phyloP scores from a whole-genome alignment of 2,113 vertebrate genomes.

The Vombatus ursinus region DNA sequence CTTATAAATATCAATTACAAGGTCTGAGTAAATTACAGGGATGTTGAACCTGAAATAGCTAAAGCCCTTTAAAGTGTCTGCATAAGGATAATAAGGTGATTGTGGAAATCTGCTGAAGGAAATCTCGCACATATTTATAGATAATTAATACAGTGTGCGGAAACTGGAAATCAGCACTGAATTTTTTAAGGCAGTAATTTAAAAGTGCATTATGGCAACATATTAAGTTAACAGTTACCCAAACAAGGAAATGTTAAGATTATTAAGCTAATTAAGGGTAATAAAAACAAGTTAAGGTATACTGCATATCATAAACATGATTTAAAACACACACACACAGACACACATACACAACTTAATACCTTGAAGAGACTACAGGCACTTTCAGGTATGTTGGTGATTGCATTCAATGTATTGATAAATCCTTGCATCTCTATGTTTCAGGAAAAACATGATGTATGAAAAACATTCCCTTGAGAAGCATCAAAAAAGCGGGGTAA shows the following conservation, averaged over 20 bases:
- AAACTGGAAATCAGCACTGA: conserved; percentile 82
- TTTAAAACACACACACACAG: neutral
- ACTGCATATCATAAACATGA: conserved; percentile 65
- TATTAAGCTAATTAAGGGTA: conserved; percentile 84
- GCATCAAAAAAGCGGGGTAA: neutral
- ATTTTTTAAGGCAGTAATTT: conserved; percentile 85
- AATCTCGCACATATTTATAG: conserved; percentile 83
- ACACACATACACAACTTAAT: neutral
- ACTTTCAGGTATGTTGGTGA: conserved; percentile 59
- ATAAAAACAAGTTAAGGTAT: conserved; percentile 81
- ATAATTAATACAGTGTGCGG: conserved; percentile 86
- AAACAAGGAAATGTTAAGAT: conserved; percentile 85
- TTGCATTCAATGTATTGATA: conserved; percentile 62
- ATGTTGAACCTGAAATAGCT: conserved; percentile 76
- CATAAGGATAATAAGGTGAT: conserved; percentile 79
- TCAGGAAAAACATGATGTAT: conserved; percentile 55
- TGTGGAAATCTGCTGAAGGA: conserved; percentile 82
- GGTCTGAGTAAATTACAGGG: conserved; percentile 80
- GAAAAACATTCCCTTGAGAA: conserved; percentile 70
- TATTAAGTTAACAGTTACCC: conserved; percentile 85
- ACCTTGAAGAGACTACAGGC: conserved; percentile 20
- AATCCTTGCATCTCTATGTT: conserved; percentile 48
- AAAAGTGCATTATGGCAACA: conserved; percentile 83
- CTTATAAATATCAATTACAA: conserved; percentile 81
- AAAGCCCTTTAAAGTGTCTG: conserved; percentile 78